A percentile compares a stretch with the other conserved stretches of the same genome.
phyloP scores from a whole-genome alignment of 1,140 invertebrate species.

The Megathymus violae region DNA sequence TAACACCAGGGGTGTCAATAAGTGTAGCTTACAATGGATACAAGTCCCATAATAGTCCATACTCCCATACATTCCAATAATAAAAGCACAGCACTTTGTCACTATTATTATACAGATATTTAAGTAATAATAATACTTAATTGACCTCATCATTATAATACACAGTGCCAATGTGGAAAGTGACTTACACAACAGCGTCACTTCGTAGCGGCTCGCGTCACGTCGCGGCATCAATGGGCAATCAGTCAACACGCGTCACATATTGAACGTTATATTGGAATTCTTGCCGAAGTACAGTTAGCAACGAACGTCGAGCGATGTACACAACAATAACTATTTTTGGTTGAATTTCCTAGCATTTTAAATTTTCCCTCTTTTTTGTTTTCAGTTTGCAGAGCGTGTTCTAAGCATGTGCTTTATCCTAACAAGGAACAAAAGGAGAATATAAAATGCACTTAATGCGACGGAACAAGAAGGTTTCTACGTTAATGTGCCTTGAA shows the following conservation, averaged over 20 bases:
- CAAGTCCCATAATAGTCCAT: no score
- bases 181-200: not conserved
- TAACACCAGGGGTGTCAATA: no score
- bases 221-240: not conserved
- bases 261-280: conserved; percentile 2
- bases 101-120: no score
- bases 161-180: not conserved
- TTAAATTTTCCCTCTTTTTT: not conserved
- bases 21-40: no score
- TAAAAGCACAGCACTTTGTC: no score
- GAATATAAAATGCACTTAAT: conserved; percentile 21
- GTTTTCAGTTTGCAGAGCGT: conserved; percentile 14
- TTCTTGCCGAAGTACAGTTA: conserved; percentile 7
- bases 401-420: conserved; percentile 14
- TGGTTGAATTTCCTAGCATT: not conserved
- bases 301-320: not conserved
- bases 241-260: not conserved
- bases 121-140: no score
- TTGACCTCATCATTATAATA: no score
- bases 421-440: conserved; percentile 20
- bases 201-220: not conserved
- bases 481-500: conserved; percentile 21
- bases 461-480: conserved; percentile 11
- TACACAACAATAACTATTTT: not conserved
- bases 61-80: no score